Evolutionary conservation across 1,140 invertebrate genomes (phyloP), one percentile per base, ranked within the genome.

Genomic region (Mamestra configurata): DNA sequence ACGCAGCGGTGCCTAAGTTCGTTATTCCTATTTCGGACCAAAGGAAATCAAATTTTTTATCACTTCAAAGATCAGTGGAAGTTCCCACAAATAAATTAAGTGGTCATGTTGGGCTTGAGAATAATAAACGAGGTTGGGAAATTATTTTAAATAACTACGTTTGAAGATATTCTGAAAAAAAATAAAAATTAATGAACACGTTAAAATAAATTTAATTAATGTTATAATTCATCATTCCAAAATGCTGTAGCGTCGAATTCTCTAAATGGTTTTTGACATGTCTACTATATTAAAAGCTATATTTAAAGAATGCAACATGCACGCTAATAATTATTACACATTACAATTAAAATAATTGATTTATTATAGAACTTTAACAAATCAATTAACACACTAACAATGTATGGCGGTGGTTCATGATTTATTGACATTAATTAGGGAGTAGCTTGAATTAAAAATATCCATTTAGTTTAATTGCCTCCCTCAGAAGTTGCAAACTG

Each of bases 11-110:
- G 22, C 40, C 59, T 49, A 77, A 64, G 53, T 77, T 77, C 55
- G 31, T 59, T 77, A 64, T 77, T 77, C 57, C 31, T 61, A 72
- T 72, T 72, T 55, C 18, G 49, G 70, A 72, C 15, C 27, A 55
- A 35, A 64, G 24, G 73, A 64, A 77, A 77, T 64, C 22, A 35
- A 18, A 43, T 66, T 55, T 55, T 22, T 73, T 55, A 57, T 73
- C 43, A 43, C 53, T 40, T 22, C 15, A 18, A 51, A 57, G 51
- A 37, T 73, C 43, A 43, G n/a, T 73, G 35, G 53, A 71, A 71
- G 68, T 71, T 71, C 49, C 27, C 68, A 51, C 49, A 53, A 51
- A n/a, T 53, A 18, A 51, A 53, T 31, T 18, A 51, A 53, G 46
- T 71, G 24, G 40, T 46, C 40, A 49, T 70, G 66, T 46, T 70